Percentiles rank a stretch among this genome's conserved stretches.
Evolutionary conservation across 2,113 vertebrate genomes (phyloP).

Genomic region (Anseranas semipalmata): DNA sequence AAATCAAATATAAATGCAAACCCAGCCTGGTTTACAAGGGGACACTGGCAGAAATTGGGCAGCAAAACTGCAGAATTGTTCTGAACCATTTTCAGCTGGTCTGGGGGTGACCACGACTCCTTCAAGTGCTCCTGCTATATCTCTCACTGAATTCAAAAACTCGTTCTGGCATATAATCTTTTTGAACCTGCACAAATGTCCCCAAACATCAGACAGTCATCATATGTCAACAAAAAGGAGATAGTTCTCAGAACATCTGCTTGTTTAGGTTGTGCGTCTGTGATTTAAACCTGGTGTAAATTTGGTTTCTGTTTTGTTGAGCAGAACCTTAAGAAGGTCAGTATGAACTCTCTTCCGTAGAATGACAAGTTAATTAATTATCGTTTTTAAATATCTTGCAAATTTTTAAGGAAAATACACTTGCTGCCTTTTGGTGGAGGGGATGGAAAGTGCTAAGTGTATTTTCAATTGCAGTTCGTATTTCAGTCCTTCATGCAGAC

Average conservation of each 20-base stretch:
- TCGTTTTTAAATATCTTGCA: background rate
- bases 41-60: background rate
- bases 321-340: background rate
- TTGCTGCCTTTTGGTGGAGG: background rate
- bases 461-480: background rate
- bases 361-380: background rate
- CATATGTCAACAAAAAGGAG: background rate
- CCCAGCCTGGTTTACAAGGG: background rate
- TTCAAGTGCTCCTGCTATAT: background rate
- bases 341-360: background rate
- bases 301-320: background rate
- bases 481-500: background rate
- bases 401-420: background rate
- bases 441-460: background rate
- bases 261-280: too few species aligned
- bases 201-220: background rate
- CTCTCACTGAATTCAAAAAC: background rate
- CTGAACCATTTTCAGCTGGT: background rate
- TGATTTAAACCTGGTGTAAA: background rate
- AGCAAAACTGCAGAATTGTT: background rate
- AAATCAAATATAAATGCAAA: background rate
- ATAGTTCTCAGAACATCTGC: background rate
- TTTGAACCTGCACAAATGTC: background rate
- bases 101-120: accelerated
- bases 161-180: background rate